Percentiles rank a stretch among this genome's conserved stretches.
These are phyloP conservation scores for Steatocranus sp. DNA, from an alignment of 2,797 vertebrate species.

Conservation along the genomic window DNA sequence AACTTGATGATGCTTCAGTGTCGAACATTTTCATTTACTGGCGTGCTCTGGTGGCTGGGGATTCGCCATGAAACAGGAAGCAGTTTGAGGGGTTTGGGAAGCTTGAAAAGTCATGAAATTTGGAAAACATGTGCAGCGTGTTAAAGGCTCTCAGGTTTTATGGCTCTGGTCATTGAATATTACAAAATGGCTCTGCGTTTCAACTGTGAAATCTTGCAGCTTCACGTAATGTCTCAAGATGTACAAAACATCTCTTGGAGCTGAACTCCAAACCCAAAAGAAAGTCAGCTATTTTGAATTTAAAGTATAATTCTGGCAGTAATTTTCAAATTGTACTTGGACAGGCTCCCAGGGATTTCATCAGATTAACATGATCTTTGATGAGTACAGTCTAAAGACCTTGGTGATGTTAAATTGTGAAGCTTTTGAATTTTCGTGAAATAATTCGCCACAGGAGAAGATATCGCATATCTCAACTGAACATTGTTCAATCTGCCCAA, in stretches of 20 bases:
- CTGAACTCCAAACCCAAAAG: neutral
- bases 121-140: neutral
- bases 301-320: accelerated
- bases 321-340: too few relatives aligned
- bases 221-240: neutral
- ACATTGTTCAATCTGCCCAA: neutral
- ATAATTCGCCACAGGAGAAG: neutral
- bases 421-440: accelerated
- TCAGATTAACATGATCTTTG: neutral
- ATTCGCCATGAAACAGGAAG: neutral
- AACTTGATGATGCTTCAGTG: neutral
- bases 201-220: neutral
- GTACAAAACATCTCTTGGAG: neutral
- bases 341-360: accelerated
- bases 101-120: neutral
- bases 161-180: neutral
- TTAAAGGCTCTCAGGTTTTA: accelerated
- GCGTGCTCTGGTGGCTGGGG: neutral
- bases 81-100: neutral
- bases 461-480: neutral
- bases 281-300: accelerated
- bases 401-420: neutral
- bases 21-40: neutral
- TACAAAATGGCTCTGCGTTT: neutral
- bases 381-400: neutral